These are phyloP conservation scores for Barbus barbus DNA, from an alignment of 2,113 vertebrate species.

Conservation along the genomic window DNA sequence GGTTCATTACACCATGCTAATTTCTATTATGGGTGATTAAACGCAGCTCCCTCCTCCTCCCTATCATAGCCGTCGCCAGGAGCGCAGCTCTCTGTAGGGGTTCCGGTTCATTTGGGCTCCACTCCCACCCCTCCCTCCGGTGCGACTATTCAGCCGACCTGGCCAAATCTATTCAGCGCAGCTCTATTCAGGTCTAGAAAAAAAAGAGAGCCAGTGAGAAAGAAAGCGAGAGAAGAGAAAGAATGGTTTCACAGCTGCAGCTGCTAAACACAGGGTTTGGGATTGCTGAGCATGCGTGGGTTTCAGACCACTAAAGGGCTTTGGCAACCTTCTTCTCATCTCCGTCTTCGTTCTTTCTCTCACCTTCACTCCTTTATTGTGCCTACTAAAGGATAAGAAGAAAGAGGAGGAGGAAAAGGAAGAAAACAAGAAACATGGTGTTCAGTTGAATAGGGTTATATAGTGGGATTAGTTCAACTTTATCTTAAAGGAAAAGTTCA, in stretches of 20 bases:
- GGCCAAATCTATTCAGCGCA: constrained; percentile 69
- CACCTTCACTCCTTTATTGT: constrained; percentile 24
- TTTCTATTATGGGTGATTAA: constrained; percentile 76
- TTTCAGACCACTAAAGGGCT: constrained; percentile 17
- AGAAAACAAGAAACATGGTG: constrained; percentile 34
- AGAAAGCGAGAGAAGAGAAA: neutral
- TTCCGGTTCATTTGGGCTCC: constrained; percentile 58
- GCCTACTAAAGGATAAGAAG: constrained; percentile 6
- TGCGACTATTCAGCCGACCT: constrained; percentile 60
- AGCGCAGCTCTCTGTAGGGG: constrained; percentile 57
- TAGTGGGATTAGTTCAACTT: neutral
- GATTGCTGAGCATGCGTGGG: constrained; percentile 70
- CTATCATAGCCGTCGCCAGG: constrained; percentile 55
- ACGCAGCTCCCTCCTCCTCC: constrained; percentile 58
- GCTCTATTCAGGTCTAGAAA: constrained; percentile 72
- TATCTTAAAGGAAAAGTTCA: neutral
- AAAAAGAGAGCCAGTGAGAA: constrained; percentile 44
- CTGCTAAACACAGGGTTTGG: constrained; percentile 27
- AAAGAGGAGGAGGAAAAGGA: constrained; percentile 23
- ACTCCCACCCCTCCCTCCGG: constrained; percentile 41
- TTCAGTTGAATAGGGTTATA: constrained; percentile 22
- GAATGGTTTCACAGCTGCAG: constrained; percentile 63
- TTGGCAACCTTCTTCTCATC: constrained; percentile 19
- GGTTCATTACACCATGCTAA: constrained; percentile 73
- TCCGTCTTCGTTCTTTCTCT: constrained; percentile 21